Percentiles rank a stretch among this genome's conserved stretches.
Conservation (phyloP, 2,113 vertebrate species). For the Protobothrops flavoviridis region DNA sequence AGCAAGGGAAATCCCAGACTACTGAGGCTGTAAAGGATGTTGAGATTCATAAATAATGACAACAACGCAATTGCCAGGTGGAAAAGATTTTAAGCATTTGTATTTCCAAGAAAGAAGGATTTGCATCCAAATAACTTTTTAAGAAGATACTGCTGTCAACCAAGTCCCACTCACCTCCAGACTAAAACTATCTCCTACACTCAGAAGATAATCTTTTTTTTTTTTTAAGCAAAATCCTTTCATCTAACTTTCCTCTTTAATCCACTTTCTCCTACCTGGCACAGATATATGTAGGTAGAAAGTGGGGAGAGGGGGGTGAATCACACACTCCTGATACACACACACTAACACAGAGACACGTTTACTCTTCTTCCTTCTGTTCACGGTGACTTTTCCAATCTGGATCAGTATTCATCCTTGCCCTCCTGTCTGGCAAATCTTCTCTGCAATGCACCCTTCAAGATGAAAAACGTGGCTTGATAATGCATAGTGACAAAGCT, state of each 20-base stretch:
- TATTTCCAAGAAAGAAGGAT: slow-evolving; percentile 57
- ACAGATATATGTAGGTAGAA: slow-evolving; percentile 37
- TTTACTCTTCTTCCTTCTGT: slow-evolving; percentile 42
- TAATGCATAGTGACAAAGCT: slow-evolving; percentile 62
- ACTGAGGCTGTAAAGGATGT: slow-evolving; percentile 46
- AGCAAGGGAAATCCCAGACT: slow-evolving; percentile 34
- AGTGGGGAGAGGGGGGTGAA: not conserved
- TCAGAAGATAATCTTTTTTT: slow-evolving; percentile 62
- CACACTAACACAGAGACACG: not conserved
- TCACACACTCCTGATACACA: slow-evolving; percentile 13
- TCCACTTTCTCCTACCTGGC: slow-evolving; percentile 58
- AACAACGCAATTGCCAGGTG: slow-evolving; percentile 52
- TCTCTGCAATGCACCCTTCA: slow-evolving; percentile 59
- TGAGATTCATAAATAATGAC: slow-evolving; percentile 52
- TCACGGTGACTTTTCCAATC: slow-evolving; percentile 63
- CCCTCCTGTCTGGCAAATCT: slow-evolving; percentile 61
- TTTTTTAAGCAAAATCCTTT: slow-evolving; percentile 58
- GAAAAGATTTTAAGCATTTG: slow-evolving; percentile 59
- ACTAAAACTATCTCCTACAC: slow-evolving; percentile 56
- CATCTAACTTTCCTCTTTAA: slow-evolving; percentile 65
- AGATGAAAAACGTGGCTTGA: slow-evolving; percentile 57
- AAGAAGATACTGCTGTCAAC: slow-evolving; percentile 64
- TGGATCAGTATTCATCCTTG: slow-evolving; percentile 53
- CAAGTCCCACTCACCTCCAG: slow-evolving; percentile 56
- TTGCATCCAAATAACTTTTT: slow-evolving; percentile 63